Base-by-base conservation (phyloP, 2,113 vertebrate species). In the Bothrops jararaca region DNA sequence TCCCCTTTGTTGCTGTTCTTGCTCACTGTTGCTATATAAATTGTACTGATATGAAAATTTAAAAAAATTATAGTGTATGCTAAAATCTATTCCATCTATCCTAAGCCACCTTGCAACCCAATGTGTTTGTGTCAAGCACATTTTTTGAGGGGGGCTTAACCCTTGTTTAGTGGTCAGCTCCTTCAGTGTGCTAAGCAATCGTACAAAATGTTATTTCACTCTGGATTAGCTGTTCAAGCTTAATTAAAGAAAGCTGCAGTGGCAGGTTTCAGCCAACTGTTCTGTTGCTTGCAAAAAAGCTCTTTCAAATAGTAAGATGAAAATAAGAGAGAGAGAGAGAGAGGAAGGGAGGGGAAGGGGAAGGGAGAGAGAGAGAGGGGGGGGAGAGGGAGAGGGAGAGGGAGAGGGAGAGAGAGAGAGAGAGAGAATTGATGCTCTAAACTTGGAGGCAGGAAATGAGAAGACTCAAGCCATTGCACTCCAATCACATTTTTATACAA, bases 1-100 rank as follows among this genome's bases (percentile, higher is more conserved):
- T 86, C 42, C 13, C 5, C 12, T 80, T 80, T 80, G 34, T 42
- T 23, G 74, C 74, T 80, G 34, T 42, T 80, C 34, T 42, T 80
- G 34, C 74, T 15, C 1, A n/a, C 60, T 15, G 91, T 94, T 95
- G 42, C 91, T 92, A 90, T 94, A 93, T 89, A 89, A 92, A 95
- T 93, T 88, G 85, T 90, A 88, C 88, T 92, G 88, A 95, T 93
- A 95, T 90, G 90, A 95, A 96, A 95, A 96, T 85, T 45, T 5
- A 5, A 93, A 96, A 95, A 86, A 94, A 94, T 95, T 96, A 93
- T 94, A 93, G 91, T 93, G 42, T 94, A 91, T 95, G 86, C 74
- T 96, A 93, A 96, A 96, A 95, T 91, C 89, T 95, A 91, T 89
- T 93, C 0, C 95, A 95, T 87, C 54, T 95, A 93, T 92, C 90